Evolutionary conservation across 2,888 invertebrate genomes (phyloP).

Genomic region (Patella ulyssiponensis): DNA sequence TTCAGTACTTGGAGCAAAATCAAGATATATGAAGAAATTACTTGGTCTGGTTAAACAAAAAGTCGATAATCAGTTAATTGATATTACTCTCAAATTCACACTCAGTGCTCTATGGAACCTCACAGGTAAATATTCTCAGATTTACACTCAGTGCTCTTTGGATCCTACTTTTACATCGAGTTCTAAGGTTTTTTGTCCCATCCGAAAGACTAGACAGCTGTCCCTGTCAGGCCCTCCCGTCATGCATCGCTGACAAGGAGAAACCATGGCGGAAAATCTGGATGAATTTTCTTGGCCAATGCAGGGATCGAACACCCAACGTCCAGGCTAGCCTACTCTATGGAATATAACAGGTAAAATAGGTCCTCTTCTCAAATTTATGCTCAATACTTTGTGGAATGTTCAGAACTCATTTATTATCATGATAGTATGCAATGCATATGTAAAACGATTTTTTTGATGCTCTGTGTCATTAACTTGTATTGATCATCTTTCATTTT

Average conservation of each 20-base stretch:
- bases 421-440: no score
- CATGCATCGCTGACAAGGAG: no score
- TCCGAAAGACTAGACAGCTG: no score
- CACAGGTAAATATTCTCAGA: constrained; percentile 80
- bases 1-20: constrained; percentile 79
- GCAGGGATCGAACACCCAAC: no score
- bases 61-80: constrained; percentile 71
- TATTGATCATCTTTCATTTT: not conserved
- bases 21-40: constrained; percentile 80
- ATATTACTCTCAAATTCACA: constrained; percentile 84
- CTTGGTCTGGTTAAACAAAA: constrained; percentile 78
- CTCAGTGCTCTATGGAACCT: constrained; percentile 85
- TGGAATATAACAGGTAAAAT: not conserved
- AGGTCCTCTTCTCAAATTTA: not conserved
- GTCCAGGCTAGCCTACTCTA: not conserved
- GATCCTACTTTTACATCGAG: no score
- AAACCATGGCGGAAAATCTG: no score
- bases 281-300: no score
- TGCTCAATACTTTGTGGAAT: not conserved
- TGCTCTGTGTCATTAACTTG: not conserved
- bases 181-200: no score
- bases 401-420: not conserved
- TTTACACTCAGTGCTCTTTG: constrained; percentile 84
- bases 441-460: not conserved
- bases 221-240: no score